Base-by-base conservation (phyloP, 2,113 vertebrate species). In the Megaceryle torquata region DNA sequence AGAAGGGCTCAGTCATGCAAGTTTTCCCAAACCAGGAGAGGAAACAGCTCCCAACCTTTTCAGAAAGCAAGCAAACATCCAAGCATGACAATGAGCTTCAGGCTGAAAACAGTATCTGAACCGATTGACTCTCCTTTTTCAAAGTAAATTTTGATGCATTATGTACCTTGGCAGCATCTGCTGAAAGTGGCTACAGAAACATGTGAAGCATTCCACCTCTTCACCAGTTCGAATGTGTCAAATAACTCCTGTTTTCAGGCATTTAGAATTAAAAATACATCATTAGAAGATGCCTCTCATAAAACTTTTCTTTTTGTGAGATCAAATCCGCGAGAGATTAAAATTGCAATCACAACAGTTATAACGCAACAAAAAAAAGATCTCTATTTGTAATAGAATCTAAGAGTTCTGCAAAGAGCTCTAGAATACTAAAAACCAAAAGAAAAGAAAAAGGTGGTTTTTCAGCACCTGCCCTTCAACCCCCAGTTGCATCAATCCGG, bases 171-270 rank as follows among this genome's bases (percentile, higher is more conserved):
- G 93, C 83, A 70, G 74, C 74, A 72, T 71, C 77, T 90, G 93
- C 96, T 90, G 94, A 93, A 97, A 92, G 89, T 37, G 92, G 75
- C 82, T 80, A 88, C 79, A 85, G 91, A 96, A 96, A 94, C 71
- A 79, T 48, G 81, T n/a, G 86, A 87, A 94, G 35, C 79, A 81
- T 88, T 93, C 3, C 4, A 71, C 89, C 72, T 97, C 96, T 94
- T 97, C 96, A 96, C 86, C 57, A 88, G 75, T 70, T 87, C 76
- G 41, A 95, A 88, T 81, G 71, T 96, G 83, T 88, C 91, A 94
- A 91, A 61, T 61, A 91, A 61, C 59, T 96, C 64, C 87, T 61
- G 46, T 94, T 80, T 96, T 77, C 85, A 93, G 63, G 56, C 77
- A 91, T 91, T 94, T 67, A 61, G 41, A 88, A 89, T 97, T 94